Base-by-base conservation (phyloP, 2,797 vertebrate species). In the Poecilia gillii region DNA sequence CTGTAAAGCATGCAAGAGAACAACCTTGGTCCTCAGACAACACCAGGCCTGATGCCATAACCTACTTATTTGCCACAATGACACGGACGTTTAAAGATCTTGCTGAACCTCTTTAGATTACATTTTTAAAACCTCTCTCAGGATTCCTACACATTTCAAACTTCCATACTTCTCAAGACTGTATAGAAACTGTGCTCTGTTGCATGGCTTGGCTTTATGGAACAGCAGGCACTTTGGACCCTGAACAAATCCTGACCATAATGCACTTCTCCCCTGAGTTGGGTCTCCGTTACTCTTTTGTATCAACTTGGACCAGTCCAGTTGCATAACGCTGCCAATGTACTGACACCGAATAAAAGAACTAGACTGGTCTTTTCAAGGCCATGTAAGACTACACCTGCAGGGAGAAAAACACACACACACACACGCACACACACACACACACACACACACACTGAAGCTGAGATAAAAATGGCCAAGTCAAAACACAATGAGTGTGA, bases 181-280 rank as follows among this genome's bases (percentile, higher is more conserved):
- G 25, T 4, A 5, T 1, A 72, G 43, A 31, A 46, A 46, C 25
- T 12, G 13, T 18, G 13, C 70, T 62, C 79, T 83, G 36, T 82
- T 81, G 31, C 79, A 62, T 59, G 59, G 78, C 36, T 72, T 72
- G n/a, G 8, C 66, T 84, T 86, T 81, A 74, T 43, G 70, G 77
- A 25, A 43, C 93, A 93, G 91, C 91, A 92, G 94, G 90, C 87
- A 86, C 82, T 87, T 91, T 93, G 91, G 92, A 91, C 72, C 74
- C 76, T 8, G n/a, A 86, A 90, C 90, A 90, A 85, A 91, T 79
- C 81, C 80, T 47, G 81, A 88, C 90, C 84, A 92, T 81, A 91
- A 93, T 90, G 92, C 91, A 90, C 85, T 89, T 84, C 83, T 87
- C 80, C 79, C 86, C 83, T 86, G 85, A 80, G 88, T 77, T 71